Conservation (phyloP, 2,888 invertebrate species). For the Nomada fabriciana region DNA sequence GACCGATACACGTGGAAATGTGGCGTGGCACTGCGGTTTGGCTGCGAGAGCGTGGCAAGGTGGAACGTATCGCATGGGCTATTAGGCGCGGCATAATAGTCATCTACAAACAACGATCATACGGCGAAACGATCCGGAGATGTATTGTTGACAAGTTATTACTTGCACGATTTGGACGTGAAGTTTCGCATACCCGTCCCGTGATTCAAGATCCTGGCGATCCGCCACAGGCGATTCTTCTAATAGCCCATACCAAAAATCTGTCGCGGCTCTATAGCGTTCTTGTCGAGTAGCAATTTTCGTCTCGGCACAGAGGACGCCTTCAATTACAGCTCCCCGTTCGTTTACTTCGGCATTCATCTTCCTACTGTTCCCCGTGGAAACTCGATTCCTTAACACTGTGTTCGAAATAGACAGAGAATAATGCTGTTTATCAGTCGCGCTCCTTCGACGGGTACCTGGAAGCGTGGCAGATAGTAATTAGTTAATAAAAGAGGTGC, state of each 20-base stretch:
- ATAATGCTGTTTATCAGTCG: too few species aligned
- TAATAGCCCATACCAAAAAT: conserved; percentile 52
- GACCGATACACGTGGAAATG: conserved; percentile 15
- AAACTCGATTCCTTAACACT: background rate
- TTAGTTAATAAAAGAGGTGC: too few species aligned
- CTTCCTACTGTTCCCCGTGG: background rate
- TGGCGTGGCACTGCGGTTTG: conserved; percentile 22
- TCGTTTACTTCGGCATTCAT: conserved; percentile 9
- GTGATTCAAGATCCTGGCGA: conserved; percentile 55
- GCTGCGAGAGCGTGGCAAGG: conserved; percentile 36
- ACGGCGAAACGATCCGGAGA: conserved; percentile 41
- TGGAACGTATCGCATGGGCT: conserved; percentile 57
- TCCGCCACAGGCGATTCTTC: conserved; percentile 47
- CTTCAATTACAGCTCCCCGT: conserved; percentile 14
- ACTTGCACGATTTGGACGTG: conserved; percentile 62
- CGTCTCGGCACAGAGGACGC: conserved; percentile 21
- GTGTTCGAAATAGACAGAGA: too few species aligned
- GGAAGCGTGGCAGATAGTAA: too few species aligned
- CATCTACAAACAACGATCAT: conserved; percentile 41
- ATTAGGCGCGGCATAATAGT: conserved; percentile 37
- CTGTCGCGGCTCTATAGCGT: conserved; percentile 17
- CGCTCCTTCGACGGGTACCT: too few species aligned
- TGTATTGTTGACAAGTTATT: conserved; percentile 66
- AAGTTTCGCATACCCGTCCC: conserved; percentile 48
- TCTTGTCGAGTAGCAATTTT: conserved; percentile 26